Percentiles rank a stretch among this genome's conserved stretches.
Conservation (phyloP, 2,888 invertebrate genomes). For the Scaptomyza caliginosa region DNA sequence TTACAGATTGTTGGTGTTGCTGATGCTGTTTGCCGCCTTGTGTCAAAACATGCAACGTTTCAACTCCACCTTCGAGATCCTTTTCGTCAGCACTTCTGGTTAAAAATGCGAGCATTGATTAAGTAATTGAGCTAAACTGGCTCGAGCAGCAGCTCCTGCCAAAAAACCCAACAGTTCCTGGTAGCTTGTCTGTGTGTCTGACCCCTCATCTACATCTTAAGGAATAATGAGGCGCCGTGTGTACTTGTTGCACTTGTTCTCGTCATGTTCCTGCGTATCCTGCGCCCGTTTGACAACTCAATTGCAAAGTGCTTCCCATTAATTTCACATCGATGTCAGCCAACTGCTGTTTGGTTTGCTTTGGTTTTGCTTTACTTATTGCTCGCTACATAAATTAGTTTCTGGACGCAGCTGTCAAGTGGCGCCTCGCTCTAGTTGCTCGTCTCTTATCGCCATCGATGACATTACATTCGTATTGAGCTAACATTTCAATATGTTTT, state of each 20-base stretch:
- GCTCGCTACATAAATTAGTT: conserved; percentile 63
- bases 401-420: conserved; percentile 42
- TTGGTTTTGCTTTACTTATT: background rate
- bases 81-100: conserved; percentile 52
- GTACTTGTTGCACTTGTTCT: conserved; percentile 13
- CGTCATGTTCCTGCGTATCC: background rate
- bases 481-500: background rate
- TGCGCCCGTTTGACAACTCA: conserved; percentile 61
- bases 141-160: conserved; percentile 11
- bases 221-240: conserved; percentile 28
- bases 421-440: conserved; percentile 50
- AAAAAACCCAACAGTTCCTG: conserved; percentile 50
- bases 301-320: conserved; percentile 71
- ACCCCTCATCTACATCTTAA: conserved; percentile 24
- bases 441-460: conserved; percentile 5
- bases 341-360: conserved; percentile 66
- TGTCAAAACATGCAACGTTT: conserved; percentile 66
- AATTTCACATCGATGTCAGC: conserved; percentile 49
- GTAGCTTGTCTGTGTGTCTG: conserved; percentile 36
- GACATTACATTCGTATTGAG: conserved; percentile 12
- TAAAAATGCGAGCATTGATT: conserved; percentile 70
- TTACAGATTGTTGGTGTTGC: conserved; percentile 49
- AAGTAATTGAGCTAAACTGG: conserved; percentile 68
- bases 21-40: conserved; percentile 42
- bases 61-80: conserved; percentile 6